These are phyloP conservation scores for Pomacea maculata DNA, from an alignment of 1,140 invertebrate genomes.

Conservation along the genomic window DNA sequence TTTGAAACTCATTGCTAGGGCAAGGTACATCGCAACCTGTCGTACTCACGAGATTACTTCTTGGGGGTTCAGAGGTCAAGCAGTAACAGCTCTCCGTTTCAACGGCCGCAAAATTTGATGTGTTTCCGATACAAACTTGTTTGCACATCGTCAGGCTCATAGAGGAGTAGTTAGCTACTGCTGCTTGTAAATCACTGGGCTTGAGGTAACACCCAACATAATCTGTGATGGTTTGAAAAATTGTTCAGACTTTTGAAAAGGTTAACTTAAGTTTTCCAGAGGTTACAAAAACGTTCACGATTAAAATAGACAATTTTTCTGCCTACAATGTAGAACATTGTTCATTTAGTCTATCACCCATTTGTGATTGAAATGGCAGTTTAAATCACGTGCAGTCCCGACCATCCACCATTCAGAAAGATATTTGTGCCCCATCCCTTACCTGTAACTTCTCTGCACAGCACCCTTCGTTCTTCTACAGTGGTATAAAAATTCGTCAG, in stretches of 20 bases:
- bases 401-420: no score
- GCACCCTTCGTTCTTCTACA: no score
- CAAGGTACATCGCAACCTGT: constrained; percentile 9
- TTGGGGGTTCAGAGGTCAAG: background rate
- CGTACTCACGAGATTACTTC: background rate
- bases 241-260: background rate
- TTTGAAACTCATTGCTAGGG: constrained; percentile 4
- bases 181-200: background rate
- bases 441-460: no score
- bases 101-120: background rate
- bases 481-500: no score
- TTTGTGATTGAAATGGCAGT: no score
- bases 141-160: constrained; percentile 15
- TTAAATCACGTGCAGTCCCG: no score
- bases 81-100: constrained; percentile 6
- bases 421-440: no score
- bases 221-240: background rate
- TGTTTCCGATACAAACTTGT: constrained; percentile 4
- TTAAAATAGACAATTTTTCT: no score
- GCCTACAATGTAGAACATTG: no score
- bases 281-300: no score
- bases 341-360: no score
- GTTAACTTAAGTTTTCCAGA: no score
- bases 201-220: background rate
- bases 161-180: constrained; percentile 5